Conservation (phyloP, 30 jellyfish, hydroid and myxozoan genomes). For the Chironex yamaguchii region DNA sequence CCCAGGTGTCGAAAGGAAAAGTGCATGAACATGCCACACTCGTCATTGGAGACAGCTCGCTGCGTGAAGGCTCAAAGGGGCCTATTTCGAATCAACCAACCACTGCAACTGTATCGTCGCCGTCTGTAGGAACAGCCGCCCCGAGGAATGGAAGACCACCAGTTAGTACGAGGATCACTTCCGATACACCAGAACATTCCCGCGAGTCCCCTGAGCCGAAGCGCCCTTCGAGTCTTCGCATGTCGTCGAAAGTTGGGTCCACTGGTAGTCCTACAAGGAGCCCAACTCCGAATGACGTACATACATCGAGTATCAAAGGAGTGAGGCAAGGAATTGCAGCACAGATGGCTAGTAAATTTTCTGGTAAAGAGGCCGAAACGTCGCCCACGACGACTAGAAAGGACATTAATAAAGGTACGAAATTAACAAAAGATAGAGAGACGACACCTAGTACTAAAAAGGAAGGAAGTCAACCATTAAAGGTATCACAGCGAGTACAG, state of each 20-base stretch:
- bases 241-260: background rate
- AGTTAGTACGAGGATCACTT: too few species aligned
- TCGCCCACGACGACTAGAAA: constrained; percentile 17
- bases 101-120: background rate
- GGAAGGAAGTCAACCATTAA: background rate
- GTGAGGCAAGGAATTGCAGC: constrained; percentile 97
- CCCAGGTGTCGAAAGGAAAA: background rate
- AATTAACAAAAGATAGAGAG: background rate
- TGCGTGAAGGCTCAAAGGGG: background rate
- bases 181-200: background rate
- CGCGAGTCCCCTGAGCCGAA: background rate
- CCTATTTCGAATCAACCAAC: too few species aligned
- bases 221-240: background rate
- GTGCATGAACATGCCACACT: background rate
- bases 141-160: background rate
- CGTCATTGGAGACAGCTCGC: background rate
- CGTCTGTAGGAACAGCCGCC: background rate
- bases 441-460: background rate
- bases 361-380: constrained; percentile 29
- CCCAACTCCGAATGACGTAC: constrained; percentile 32
- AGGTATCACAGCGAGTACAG: background rate
- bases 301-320: constrained; percentile 28
- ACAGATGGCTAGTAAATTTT: constrained; percentile 95
- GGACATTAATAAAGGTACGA: background rate
- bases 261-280: constrained; percentile 32